These are phyloP conservation scores for Etheostoma spectabile DNA, from an alignment of 2,113 vertebrate species.

Conservation along the genomic window DNA sequence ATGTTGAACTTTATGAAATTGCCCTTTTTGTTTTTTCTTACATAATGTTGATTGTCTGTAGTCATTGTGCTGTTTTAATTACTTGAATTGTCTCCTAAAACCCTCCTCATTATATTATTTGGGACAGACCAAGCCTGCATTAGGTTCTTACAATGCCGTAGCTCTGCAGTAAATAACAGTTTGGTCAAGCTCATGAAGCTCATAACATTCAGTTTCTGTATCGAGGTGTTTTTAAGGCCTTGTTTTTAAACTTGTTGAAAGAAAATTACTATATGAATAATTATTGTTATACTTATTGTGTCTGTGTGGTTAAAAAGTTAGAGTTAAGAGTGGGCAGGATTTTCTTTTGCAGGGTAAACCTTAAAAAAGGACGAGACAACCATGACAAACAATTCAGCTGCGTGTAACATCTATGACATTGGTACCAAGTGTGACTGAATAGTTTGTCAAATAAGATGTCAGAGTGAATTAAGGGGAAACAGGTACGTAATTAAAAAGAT, in stretches of 20 bases:
- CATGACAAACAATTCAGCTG: neutral
- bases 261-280: neutral
- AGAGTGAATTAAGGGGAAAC: neutral
- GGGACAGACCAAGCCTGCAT: neutral
- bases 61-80: neutral
- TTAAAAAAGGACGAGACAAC: neutral
- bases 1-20: neutral
- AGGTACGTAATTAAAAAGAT: constrained; percentile 7
- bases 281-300: no score
- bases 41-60: neutral
- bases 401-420: neutral
- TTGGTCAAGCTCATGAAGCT: neutral
- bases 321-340: neutral
- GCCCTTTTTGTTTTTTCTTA: neutral
- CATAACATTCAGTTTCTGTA: neutral
- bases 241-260: neutral
- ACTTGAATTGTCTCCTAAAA: neutral
- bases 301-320: no score
- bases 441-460: neutral
- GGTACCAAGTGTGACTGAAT: neutral
- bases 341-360: neutral
- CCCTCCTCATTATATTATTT: neutral
- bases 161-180: neutral
- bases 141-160: neutral
- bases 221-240: neutral